Evolutionary conservation across 2,797 vertebrate genomes (phyloP).

Genomic region (Dermochelys coriacea): DNA sequence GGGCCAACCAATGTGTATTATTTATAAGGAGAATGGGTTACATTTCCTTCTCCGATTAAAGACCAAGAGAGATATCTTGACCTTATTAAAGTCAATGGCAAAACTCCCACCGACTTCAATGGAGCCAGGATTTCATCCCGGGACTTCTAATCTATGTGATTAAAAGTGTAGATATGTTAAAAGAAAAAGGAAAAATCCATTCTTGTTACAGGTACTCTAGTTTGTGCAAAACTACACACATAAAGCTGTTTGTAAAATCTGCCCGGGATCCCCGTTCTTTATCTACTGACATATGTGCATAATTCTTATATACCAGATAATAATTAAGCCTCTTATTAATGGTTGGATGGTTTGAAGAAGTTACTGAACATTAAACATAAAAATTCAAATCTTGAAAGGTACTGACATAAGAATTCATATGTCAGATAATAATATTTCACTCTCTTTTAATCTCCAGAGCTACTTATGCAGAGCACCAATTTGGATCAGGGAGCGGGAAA

Average conservation of each 20-base stretch:
- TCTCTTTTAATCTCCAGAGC: not conserved
- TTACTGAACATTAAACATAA: not conserved
- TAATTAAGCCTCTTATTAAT: not conserved
- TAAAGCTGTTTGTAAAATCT: not conserved
- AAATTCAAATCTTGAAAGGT: not conserved
- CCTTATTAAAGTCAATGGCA: not conserved
- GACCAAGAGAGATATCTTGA: not conserved
- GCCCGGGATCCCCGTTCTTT: not conserved
- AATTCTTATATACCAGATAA: not conserved
- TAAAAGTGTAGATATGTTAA: not conserved
- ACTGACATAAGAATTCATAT: not conserved
- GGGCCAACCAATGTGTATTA: not conserved
- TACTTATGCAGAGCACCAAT: not conserved
- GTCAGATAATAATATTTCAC: not conserved
- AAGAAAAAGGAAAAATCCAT: not conserved
- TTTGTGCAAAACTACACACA: not conserved
- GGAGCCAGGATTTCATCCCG: not conserved
- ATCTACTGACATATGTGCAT: not conserved
- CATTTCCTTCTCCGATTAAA: not conserved
- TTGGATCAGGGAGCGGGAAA: not conserved
- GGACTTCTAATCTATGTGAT: not conserved
- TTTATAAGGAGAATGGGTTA: not conserved
- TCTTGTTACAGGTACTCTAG: not conserved
- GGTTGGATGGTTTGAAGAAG: not conserved
- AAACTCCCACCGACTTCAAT: not conserved